Evolutionary conservation across 2,888 invertebrate species (phyloP).

Genomic region (Sesamia inferens): DNA sequence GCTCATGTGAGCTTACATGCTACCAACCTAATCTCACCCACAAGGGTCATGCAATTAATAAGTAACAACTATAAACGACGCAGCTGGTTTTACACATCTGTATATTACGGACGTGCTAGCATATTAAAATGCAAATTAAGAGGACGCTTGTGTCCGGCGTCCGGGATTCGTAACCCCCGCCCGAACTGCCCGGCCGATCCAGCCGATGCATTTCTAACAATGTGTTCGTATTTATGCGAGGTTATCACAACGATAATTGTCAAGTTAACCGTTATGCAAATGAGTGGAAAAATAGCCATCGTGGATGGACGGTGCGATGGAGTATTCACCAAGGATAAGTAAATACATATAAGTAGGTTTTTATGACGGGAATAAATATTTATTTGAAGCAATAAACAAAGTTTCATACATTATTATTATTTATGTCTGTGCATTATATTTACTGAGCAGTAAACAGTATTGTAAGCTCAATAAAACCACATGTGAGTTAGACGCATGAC

Average conservation of each 20-base stretch:
- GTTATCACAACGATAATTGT: constrained; percentile 59
- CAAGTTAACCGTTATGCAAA: constrained; percentile 63
- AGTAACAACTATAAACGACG: constrained; percentile 31
- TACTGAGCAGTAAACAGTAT: constrained; percentile 17
- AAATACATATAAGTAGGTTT: constrained; percentile 20
- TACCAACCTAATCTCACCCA: constrained; percentile 15
- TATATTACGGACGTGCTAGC: constrained; percentile 61
- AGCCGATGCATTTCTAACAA: constrained; percentile 56
- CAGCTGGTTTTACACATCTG: constrained; percentile 60
- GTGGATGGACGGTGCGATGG: constrained; percentile 40
- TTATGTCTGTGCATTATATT: constrained; percentile 30
- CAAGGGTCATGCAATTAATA: constrained; percentile 41
- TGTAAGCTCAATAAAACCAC: constrained; percentile 10
- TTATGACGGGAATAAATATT: constrained; percentile 26
- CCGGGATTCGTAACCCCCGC: no score
- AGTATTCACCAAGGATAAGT: constrained; percentile 48
- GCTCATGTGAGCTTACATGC: not conserved
- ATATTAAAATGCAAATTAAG: constrained; percentile 74
- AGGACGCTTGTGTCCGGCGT: constrained; percentile 41
- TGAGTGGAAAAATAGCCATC: constrained; percentile 50
- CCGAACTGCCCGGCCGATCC: constrained; percentile 33
- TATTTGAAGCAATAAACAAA: constrained; percentile 40
- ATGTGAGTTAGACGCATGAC: constrained; percentile 1
- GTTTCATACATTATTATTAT: constrained; percentile 35
- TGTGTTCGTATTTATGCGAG: constrained; percentile 61